Conservation (phyloP, 2,888 invertebrate species). For the Calephelis perditalis region DNA sequence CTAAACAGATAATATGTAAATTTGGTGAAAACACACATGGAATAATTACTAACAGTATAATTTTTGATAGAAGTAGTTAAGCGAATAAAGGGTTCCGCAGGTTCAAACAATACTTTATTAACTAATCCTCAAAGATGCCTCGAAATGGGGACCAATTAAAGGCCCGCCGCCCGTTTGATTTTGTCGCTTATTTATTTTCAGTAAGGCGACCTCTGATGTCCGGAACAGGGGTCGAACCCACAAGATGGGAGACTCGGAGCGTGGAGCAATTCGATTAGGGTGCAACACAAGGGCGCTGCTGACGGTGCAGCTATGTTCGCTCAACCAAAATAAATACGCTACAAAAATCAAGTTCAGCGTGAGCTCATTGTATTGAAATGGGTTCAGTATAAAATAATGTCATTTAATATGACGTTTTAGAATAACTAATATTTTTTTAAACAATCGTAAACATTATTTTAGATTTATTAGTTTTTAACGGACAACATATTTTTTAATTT, state of each 20-base stretch:
- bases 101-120: conserved; percentile 57
- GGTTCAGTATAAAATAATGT: no score
- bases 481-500: no score
- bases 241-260: conserved; percentile 68
- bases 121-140: conserved; percentile 59
- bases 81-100: conserved; percentile 11
- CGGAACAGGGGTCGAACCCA: conserved; percentile 61
- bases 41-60: no score
- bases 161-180: conserved; percentile 57
- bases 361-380: no score
- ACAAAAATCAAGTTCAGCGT: conserved; percentile 5
- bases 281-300: conserved; percentile 67
- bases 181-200: conserved; percentile 70
- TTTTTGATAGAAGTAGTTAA: conserved; percentile 7
- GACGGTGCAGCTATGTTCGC: conserved; percentile 57
- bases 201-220: conserved; percentile 64
- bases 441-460: no score
- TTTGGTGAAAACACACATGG: no score
- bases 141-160: conserved; percentile 68
- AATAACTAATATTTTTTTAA: no score
- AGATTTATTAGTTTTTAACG: no score
- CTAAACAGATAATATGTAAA: no score
- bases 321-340: conserved; percentile 35
- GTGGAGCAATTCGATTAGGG: conserved; percentile 75
- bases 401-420: no score